phyloP scores from a whole-genome alignment of 2,113 vertebrate genomes.

The Struthio camelus region DNA sequence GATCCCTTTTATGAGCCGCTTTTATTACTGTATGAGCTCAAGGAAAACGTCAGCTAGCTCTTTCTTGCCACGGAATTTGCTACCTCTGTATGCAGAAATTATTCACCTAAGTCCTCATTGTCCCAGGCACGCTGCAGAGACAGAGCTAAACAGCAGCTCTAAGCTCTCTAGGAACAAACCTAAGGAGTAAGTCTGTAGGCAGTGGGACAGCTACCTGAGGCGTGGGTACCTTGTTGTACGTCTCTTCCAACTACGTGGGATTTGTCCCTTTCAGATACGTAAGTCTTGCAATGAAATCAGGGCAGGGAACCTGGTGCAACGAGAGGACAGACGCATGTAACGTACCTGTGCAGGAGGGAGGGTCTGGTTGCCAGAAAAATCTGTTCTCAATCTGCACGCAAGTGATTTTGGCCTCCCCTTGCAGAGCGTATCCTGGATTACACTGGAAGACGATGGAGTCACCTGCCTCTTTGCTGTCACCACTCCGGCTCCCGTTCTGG shows the following conservation, averaged over 20 bases:
- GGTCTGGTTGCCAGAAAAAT: constrained; percentile 98
- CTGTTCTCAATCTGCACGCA: constrained; percentile 93
- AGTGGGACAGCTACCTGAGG: background rate
- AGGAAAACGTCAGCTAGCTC: background rate
- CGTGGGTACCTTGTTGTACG: rapidly evolving
- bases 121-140: background rate
- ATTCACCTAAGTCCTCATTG: background rate
- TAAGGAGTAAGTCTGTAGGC: background rate
- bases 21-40: background rate
- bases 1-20: background rate
- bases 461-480: constrained; percentile 90
- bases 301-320: background rate
- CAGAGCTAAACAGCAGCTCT: background rate
- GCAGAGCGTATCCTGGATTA: constrained; percentile 90
- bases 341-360: constrained; percentile 90
- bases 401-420: constrained; percentile 90
- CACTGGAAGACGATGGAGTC: constrained; percentile 95
- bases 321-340: background rate
- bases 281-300: background rate
- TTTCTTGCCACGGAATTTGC: background rate
- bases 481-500: constrained; percentile 92
- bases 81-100: background rate
- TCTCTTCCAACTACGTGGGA: background rate
- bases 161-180: background rate
- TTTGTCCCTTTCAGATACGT: background rate